A percentile compares a stretch with the other conserved stretches of the same genome.
These are phyloP conservation scores for Falco cherrug DNA, from an alignment of 2,797 vertebrate species.

Conservation along the genomic window DNA sequence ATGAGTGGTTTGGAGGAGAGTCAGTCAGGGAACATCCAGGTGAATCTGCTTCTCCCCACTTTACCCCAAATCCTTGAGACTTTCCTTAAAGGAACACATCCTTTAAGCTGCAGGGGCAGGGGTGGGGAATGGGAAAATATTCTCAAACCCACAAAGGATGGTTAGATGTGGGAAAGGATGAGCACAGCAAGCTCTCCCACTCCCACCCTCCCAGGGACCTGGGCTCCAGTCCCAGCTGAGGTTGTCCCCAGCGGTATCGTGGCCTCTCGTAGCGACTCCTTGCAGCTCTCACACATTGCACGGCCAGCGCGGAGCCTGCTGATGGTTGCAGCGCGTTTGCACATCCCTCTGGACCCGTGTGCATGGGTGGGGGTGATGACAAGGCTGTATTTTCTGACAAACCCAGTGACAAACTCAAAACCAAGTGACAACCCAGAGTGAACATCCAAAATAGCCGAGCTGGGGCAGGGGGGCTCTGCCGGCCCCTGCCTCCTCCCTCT, in stretches of 20 bases:
- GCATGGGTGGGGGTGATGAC: fast-evolving
- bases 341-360: fast-evolving
- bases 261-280: neutral
- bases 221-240: neutral
- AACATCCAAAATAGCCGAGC: neutral
- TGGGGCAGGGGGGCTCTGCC: neutral
- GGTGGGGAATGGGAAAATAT: neutral
- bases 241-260: neutral
- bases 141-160: neutral
- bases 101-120: too few species aligned
- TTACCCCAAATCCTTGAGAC: neutral
- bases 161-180: neutral
- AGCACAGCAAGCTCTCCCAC: neutral
- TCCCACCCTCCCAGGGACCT: neutral
- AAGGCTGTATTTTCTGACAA: neutral
- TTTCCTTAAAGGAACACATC: neutral
- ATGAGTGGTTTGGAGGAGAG: neutral
- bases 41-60: neutral
- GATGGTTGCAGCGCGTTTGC: neutral
- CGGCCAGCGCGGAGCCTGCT: fast-evolving
- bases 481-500: neutral
- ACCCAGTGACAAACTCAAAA: neutral
- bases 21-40: neutral
- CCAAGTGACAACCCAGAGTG: fast-evolving
- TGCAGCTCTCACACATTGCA: neutral